Evolutionary conservation across 2,888 invertebrate species (phyloP), one percentile per base, ranked within the genome.

Genomic region (Pollenia labialis): DNA sequence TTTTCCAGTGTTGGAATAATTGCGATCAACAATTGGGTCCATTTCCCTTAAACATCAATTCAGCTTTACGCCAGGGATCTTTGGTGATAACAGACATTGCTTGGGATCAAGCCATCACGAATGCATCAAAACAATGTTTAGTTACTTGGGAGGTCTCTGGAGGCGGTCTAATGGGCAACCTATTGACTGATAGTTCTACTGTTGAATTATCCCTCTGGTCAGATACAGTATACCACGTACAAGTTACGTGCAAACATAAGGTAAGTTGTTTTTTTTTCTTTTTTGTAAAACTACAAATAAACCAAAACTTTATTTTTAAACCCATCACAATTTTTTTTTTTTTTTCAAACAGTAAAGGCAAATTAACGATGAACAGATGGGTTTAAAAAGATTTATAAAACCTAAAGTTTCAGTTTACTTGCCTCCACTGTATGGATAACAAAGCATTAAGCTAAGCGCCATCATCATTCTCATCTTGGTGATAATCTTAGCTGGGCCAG

Each of bases 71-170:
- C 64, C 90, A 90, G 86, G 91, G 90, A 74, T 91, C 91, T 69
- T 88, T 91, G 54, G 91, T 91, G 85, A 89, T 91, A 86, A 90
- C 91, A 52, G 90, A 90, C 87, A 90, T 91, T 88, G 90, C 90
- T 74, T 91, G 91, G 91, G 91, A 91, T 89, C 91, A 90, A 89
- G 90, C 90, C 69, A 90, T 91, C 85, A 90, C 91, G 88, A 90
- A 90, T 89, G 90, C 91, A 88, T 90, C 91, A 69, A 91, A 91
- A 80, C 91, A 97, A 84, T 97, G 97, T 93, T 94, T 97, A 91
- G 96, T 97, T 75, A 97, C 97, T 87, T 97, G 97, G 97, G 97
- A 97, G 94, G 96, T 97, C 79, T 96, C 96, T 90, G 97, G 97
- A 83, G 97, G 97, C 89, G 97, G 97, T 88, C 94, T 97, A 85